Percentiles rank a stretch among this genome's conserved stretches.
Conservation (phyloP, 2,888 invertebrate species). For the Entomobrya proxima region DNA sequence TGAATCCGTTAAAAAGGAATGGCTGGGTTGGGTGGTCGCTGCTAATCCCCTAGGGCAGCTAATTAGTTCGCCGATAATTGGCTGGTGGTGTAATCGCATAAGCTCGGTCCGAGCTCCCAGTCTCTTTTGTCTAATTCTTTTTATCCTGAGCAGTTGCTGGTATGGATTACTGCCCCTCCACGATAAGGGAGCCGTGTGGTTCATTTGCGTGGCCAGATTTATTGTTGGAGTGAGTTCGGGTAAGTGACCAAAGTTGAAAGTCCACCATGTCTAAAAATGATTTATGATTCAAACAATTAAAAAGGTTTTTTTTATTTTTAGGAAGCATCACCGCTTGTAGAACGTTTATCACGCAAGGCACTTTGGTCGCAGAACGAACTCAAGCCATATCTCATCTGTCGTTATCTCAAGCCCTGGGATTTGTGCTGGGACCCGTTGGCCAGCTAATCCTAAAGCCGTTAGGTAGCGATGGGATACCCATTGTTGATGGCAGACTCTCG, state of each 20-base stretch:
- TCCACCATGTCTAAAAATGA: background rate
- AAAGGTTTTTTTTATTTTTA: constrained; percentile 74
- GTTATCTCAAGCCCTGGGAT: constrained; percentile 90
- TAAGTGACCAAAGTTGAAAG: constrained; percentile 79
- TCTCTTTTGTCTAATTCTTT: constrained; percentile 83
- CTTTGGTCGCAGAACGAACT: constrained; percentile 87
- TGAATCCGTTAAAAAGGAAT: constrained; percentile 87
- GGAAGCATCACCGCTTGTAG: constrained; percentile 91
- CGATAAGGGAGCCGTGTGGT: constrained; percentile 82
- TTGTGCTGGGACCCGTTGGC: constrained; percentile 89
- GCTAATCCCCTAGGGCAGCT: constrained; percentile 92
- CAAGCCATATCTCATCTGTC: constrained; percentile 90
- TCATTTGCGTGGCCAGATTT: constrained; percentile 87
- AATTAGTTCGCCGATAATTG: constrained; percentile 89
- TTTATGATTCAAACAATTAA: background rate
- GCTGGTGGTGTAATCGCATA: constrained; percentile 89
- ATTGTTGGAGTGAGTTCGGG: constrained; percentile 90
- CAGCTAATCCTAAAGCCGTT: constrained; percentile 89
- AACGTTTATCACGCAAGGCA: constrained; percentile 90
- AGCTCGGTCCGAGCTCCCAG: constrained; percentile 85
- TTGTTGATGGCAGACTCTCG: constrained; percentile 80
- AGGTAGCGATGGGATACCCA: constrained; percentile 82
- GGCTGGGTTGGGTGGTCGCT: constrained; percentile 89
- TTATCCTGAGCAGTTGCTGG: constrained; percentile 84
- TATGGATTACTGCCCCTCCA: constrained; percentile 87